These are phyloP conservation scores for Tenthredo mesomela DNA, from an alignment of 2,888 invertebrate genomes.

Conservation along the genomic window DNA sequence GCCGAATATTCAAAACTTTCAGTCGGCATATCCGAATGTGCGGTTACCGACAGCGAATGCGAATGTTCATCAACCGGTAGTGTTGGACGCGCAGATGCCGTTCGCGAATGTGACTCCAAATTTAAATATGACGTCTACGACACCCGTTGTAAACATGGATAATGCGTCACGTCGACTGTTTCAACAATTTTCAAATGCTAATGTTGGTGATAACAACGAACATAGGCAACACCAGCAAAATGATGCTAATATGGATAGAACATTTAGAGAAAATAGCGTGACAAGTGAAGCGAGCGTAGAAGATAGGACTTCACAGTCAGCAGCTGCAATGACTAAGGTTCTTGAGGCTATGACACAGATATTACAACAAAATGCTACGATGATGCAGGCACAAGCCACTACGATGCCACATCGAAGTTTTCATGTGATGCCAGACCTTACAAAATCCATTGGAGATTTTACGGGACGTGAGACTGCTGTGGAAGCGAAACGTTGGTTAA, in stretches of 20 bases:
- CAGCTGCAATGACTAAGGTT: neutral
- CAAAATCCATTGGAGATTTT: neutral
- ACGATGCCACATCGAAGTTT: neutral
- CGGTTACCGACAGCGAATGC: neutral
- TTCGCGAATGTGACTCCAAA: neutral
- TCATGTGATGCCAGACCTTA: conserved; percentile 8
- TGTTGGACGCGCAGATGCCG: neutral
- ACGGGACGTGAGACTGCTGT: neutral
- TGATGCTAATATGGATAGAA: neutral
- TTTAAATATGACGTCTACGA: neutral
- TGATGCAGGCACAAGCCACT: neutral
- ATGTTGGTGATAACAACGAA: neutral
- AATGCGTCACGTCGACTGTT: neutral
- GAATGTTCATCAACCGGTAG: neutral
- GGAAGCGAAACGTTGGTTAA: neutral
- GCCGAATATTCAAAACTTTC: neutral
- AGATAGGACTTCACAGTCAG: neutral
- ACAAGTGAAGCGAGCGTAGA: neutral
- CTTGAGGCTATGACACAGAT: neutral
- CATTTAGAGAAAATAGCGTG: neutral
- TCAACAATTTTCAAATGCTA: neutral
- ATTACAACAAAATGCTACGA: neutral
- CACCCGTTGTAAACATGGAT: neutral
- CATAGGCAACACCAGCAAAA: neutral
- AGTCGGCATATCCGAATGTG: neutral